Conservation (phyloP, 1,140 invertebrate genomes). For the fruit fly (Drosophila melanogaster) region Release_6_plus_ISO1_MT NT_033779.5:18043001-18043500, state of each 20-base stretch:
- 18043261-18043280: neutral
- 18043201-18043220: constrained; percentile 59
- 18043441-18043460: constrained; percentile 14
- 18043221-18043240: constrained; percentile 53
- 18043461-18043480: constrained; percentile 11
- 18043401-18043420: neutral
- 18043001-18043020: constrained; percentile 9
- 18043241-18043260: constrained; percentile 67
- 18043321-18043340: constrained; percentile 42
- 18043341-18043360: constrained; percentile 22
- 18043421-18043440: constrained; percentile 26
- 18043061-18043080: constrained; percentile 15
- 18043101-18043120: constrained; percentile 7
- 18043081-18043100: constrained; percentile 16
- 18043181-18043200: constrained; percentile 18
- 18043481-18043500: constrained; percentile 12
- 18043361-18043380: constrained; percentile 45
- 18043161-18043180: constrained; percentile 12
- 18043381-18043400: constrained; percentile 1
- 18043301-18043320: neutral
- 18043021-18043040: constrained; percentile 32
- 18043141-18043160: constrained; percentile 32
- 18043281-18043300: constrained; percentile 18
- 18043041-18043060: constrained; percentile 21
- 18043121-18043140: constrained; percentile 37